phyloP scores from a whole-genome alignment of 2,113 vertebrate species.

The Rostratula benghalensis region DNA sequence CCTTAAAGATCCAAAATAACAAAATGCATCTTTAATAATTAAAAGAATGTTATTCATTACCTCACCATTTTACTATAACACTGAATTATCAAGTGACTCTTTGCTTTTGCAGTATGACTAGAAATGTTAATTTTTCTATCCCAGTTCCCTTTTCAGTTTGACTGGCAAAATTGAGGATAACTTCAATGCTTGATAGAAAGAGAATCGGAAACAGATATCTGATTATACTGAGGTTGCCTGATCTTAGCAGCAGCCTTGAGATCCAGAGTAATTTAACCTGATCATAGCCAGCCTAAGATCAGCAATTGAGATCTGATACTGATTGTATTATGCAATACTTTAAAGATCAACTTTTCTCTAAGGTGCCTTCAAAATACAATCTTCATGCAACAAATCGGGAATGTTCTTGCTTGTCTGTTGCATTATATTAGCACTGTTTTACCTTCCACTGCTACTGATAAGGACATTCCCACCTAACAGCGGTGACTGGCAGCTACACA shows the following conservation, averaged over 20 bases:
- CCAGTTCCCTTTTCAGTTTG: background rate
- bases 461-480: background rate
- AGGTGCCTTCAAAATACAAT: background rate
- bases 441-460: background rate
- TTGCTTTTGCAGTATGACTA: conserved; percentile 27
- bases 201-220: conserved; percentile 4
- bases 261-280: conserved; percentile 25
- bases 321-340: background rate
- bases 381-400: background rate
- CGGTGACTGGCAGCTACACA: background rate
- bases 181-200: background rate
- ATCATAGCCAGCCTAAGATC: background rate
- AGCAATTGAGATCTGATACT: background rate
- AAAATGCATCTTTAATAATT: conserved; percentile 77
- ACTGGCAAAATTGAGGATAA: conserved; percentile 11
- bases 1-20: conserved; percentile 69
- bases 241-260: conserved; percentile 13
- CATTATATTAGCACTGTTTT: background rate
- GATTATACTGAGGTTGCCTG: conserved; percentile 15
- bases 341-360: background rate
- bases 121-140: conserved; percentile 13
- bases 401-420: background rate
- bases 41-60: conserved; percentile 67
- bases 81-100: conserved; percentile 37
- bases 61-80: conserved; percentile 46